Base-by-base conservation (phyloP, 2,888 invertebrate genomes). In the Caenorhabditis sp. region DNA sequence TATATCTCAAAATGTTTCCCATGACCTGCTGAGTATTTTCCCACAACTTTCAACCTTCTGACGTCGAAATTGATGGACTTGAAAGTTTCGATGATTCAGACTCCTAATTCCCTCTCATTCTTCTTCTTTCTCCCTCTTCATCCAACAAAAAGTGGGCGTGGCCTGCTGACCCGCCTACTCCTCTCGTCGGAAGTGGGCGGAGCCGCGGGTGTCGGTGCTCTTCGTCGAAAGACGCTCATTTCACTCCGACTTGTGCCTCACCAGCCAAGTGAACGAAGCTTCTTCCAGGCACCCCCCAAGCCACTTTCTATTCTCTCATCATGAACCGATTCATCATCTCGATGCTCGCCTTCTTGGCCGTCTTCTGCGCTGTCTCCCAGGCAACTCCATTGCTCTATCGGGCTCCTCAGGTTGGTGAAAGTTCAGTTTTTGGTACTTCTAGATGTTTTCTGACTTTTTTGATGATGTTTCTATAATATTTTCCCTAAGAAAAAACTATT, bases 381-480 rank as follows among this genome's bases (percentile, higher is more conserved):
- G 86, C 86, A 55, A 77, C 83, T 18, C 86, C 86, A 65, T 61
- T 86, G 28, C 58, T 86, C 61, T 85, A 83, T 78, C 55, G 85
- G 24, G 70, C 82, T 70, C 85, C 83, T 37, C 83, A 80, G 80
- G 77, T 80, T n/a, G 47, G 20, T 64, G 47, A 58, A n/a, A 18
- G 5, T 55, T 18, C 5, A 20, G 4, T n/a, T 47, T 47, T 18
- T 47, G 3, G n/a, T 20, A 3, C 18, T 47, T 47, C 47, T 47
- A 6, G 2, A 40, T 40, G 47, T 47, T 47, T 9, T 18, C 4
- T 1, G 5, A 2, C n/a, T 9, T 47, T n/a, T n/a, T n/a, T n/a
- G n/a, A n/a, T n/a, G n/a, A n/a, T n/a, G n/a, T n/a, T n/a, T n/a
- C n/a, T n/a, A n/a, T n/a, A n/a, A n/a, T n/a, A n/a, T n/a, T n/a